Percentiles rank a stretch among this genome's conserved stretches.
Evolutionary conservation across 35 echinoderm and acorn worm species (phyloP).

Genomic region (Lytechinus pictus): DNA sequence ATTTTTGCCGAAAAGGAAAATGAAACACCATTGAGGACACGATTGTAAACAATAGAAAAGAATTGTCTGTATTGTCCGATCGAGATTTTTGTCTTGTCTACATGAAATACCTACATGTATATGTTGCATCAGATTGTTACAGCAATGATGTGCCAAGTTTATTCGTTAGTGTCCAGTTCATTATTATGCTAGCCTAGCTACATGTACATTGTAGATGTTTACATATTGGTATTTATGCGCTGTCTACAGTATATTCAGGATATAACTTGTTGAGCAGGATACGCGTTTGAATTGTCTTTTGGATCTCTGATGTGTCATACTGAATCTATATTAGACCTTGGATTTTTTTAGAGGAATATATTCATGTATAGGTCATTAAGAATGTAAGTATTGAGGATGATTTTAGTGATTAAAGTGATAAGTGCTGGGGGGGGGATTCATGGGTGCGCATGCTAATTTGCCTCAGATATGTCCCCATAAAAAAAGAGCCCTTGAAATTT

Average conservation of each 20-base stretch:
- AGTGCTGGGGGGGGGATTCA: not conserved
- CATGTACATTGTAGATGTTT: not conserved
- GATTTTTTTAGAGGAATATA: not conserved
- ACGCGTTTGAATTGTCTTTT: not conserved
- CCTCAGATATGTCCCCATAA: too few species aligned
- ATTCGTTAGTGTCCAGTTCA: not conserved
- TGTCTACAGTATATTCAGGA: not conserved
- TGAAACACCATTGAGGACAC: not conserved
- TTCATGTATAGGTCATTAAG: slow-evolving; percentile 26
- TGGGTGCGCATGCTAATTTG: too few species aligned
- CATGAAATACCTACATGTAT: too few species aligned
- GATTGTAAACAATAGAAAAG: not conserved
- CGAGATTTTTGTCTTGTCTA: too few species aligned
- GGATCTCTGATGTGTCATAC: not conserved
- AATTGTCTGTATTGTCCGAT: not conserved
- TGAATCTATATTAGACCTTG: not conserved
- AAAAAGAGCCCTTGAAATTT: too few species aligned
- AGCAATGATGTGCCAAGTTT: not conserved
- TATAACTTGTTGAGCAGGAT: not conserved
- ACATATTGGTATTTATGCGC: not conserved
- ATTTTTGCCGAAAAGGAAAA: not conserved
- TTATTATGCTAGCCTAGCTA: not conserved
- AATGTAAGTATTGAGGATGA: slow-evolving; percentile 5
- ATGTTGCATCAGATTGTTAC: not conserved
- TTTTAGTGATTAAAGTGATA: not conserved